These are phyloP conservation scores for Prosapia bicincta DNA, from an alignment of 2,888 invertebrate species.

Conservation along the genomic window DNA sequence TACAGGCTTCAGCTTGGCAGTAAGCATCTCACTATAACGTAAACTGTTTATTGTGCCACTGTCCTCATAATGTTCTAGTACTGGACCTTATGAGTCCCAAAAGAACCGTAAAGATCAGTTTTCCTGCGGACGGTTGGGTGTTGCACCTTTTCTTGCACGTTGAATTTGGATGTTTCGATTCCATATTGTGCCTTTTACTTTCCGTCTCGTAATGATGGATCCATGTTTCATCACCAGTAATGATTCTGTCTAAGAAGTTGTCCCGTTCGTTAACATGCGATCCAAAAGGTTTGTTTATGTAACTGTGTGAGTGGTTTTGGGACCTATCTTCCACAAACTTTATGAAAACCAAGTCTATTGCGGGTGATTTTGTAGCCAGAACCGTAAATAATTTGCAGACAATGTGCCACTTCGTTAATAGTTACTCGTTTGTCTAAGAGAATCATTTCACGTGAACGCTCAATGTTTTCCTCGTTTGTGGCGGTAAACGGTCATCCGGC, in stretches of 20 bases:
- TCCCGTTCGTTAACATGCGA: not conserved
- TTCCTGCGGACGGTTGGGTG: slow-evolving; percentile 2
- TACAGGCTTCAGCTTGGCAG: not conserved
- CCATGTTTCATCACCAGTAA: not conserved
- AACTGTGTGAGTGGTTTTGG: too few relatives aligned
- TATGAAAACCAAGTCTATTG: too few relatives aligned
- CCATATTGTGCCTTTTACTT: slow-evolving; percentile 1
- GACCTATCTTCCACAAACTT: too few relatives aligned
- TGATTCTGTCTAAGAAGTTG: not conserved
- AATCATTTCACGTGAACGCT: too few relatives aligned
- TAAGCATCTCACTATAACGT: not conserved
- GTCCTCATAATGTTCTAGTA: not conserved
- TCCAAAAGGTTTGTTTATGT: not conserved
- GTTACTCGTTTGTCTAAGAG: too few relatives aligned
- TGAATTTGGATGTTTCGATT: not conserved
- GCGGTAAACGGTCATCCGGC: too few relatives aligned
- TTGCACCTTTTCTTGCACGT: not conserved
- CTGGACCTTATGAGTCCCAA: not conserved
- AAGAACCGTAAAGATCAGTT: not conserved
- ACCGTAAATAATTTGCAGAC: too few relatives aligned
- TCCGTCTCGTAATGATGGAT: not conserved
- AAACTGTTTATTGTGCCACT: not conserved
- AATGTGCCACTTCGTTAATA: too few relatives aligned
- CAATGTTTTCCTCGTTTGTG: too few relatives aligned
- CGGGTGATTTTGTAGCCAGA: too few relatives aligned